phyloP scores from a whole-genome alignment of 1,140 invertebrate species.

The Neodiprion virginianus region DNA sequence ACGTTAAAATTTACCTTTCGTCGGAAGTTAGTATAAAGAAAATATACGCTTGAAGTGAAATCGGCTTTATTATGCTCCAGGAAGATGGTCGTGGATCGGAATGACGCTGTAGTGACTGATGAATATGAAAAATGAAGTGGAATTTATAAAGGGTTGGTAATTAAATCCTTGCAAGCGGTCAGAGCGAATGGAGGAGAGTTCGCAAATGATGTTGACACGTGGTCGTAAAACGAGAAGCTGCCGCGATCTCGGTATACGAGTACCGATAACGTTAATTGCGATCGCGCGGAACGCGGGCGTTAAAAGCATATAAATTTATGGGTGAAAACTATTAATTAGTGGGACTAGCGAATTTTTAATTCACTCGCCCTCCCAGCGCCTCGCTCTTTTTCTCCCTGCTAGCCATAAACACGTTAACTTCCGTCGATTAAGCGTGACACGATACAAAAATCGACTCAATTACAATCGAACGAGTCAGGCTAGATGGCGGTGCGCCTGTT shows the following conservation, averaged over 20 bases:
- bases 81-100: no score
- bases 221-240: background rate
- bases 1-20: no score
- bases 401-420: background rate
- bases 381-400: background rate
- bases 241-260: no score
- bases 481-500: no score
- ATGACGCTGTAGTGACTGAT: no score
- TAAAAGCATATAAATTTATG: slow-evolving; percentile 2
- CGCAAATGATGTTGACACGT: background rate
- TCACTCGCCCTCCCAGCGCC: background rate
- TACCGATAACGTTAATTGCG: slow-evolving; percentile 2
- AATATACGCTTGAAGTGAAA: no score
- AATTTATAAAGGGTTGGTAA: background rate
- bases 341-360: no score
- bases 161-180: background rate
- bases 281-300: background rate
- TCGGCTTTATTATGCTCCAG: no score
- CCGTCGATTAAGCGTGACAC: background rate
- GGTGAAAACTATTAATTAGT: background rate
- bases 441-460: no score
- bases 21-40: no score
- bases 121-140: no score
- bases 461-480: no score
- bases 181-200: background rate